Conservation (phyloP, 2,113 vertebrate species). For the Myxocyprinus asiaticus region DNA sequence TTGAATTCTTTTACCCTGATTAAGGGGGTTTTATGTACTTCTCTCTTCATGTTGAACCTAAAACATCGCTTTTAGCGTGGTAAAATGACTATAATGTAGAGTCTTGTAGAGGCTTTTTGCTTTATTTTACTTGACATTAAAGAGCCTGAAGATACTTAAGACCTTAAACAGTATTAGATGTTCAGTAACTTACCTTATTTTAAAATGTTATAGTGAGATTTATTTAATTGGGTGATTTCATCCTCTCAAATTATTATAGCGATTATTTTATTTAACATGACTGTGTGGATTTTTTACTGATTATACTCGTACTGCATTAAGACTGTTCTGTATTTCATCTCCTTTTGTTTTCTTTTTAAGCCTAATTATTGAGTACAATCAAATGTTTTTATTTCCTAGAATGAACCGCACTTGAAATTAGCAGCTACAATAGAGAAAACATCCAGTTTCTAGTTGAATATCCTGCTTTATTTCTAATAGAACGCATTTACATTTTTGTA, state of each 20-base stretch:
- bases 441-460: too few species aligned
- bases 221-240: constrained; percentile 10
- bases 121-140: constrained; percentile 15
- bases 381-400: constrained; percentile 76
- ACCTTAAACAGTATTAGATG: constrained; percentile 6
- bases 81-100: too few species aligned
- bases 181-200: not conserved
- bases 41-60: too few species aligned
- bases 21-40: too few species aligned
- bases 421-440: constrained; percentile 72
- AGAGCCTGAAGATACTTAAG: too few species aligned
- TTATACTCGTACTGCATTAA: constrained; percentile 62
- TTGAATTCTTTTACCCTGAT: too few species aligned
- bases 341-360: constrained; percentile 49
- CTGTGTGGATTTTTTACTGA: constrained; percentile 25
- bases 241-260: not conserved
- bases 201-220: not conserved
- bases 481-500: too few species aligned
- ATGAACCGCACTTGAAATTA: constrained; percentile 76
- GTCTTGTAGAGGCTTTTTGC: constrained; percentile 42
- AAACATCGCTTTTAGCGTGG: too few species aligned
- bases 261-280: not conserved
- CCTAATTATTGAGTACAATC: constrained; percentile 75
- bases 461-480: too few species aligned
- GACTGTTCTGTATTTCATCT: constrained; percentile 73